Evolutionary conservation across 2,888 invertebrate genomes (phyloP), one percentile per base, ranked within the genome.

Genomic region (Pemphredon lugubris): DNA sequence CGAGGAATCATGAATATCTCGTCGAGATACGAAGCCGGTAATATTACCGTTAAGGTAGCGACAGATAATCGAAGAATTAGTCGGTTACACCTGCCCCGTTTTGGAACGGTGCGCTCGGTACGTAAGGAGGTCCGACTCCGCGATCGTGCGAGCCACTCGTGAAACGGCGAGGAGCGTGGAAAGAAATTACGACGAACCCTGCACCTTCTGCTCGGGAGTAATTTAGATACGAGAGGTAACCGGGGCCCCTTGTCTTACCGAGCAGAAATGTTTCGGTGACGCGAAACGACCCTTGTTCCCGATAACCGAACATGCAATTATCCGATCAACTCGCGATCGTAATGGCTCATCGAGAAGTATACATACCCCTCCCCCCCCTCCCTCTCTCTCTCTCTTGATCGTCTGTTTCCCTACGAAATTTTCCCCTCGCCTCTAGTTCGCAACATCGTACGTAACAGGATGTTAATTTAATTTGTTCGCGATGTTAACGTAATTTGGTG

Each of bases 261-360:
- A 20, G 11, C 14, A n/a, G 32, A 63, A 14, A 58, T 13, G 40
- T 14, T 21, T 32, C 18, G 40, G 48, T 7, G 44, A 44, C 34
- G 34, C 39, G 34, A 54, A 61, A 13, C 53, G 63, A 44, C 51
- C 9, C 72, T 73, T 78, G 72, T 78, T 69, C 44, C 70, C 73
- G 75, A 80, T 82, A 78, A 81, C 59, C 74, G 72, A 80, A 80
- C 71, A 73, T 68, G 71, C 64, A 73, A 82, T 82, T 82, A 79
- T 77, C 60, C 48, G 66, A 63, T 54, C 54, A 45, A 9, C 16
- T 40, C 37, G 58, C 57, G 50, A 50, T 54, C 34, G 34, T 34
- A 34, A 9, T n/a, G n/a, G 34, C n/a, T n/a, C 34, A n/a, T 4
- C 34, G 3, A 34, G 34, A 34, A 34, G n/a, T n/a, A 34, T n/a